Base-by-base conservation (phyloP, 2,113 vertebrate genomes). In the Pluvialis apricaria region DNA sequence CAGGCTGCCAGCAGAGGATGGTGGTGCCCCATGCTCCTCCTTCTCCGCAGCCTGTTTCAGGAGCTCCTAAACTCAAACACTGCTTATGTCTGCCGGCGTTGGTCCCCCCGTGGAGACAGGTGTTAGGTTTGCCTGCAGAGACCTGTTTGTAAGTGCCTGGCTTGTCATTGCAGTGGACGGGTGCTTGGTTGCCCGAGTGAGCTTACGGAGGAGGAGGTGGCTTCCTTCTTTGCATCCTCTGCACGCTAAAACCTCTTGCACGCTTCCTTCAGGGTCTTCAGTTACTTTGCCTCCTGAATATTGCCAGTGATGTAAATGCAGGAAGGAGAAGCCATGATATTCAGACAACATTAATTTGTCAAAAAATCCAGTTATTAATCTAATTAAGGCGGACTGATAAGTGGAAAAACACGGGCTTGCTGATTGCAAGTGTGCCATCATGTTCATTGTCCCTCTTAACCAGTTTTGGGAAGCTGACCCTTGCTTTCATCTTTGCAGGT, bases 1-100 rank as follows among this genome's bases (percentile, higher is more conserved):
- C 16, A 24, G 34, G 10, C 65, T 49, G 14, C 0, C 1, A 6
- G 29, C 6, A 3, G 75, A 58, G 42, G 11, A 28, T 38, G 26
- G 7, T 19, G 25, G 25, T 82, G 65, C 12, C 31, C 15, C 0
- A 0, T 1, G 17, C 25, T 42, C 12, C 6, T 51, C 26, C 18
- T 84, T 22, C 14, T 61, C 1, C 2, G 1, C 61, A 45, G 25
- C 13, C 21, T 24, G 0, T 71, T 58, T 62, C 28, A 29, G 5
- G 52, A 71, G 19, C 44, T 45, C 22, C 38, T 71, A 13, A 71
- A 66, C 22, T 62, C 8, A 0, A 25, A 15, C 2, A 4, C 38
- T 42, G 2, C 22, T 49, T 49, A 4, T 10, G 7, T 58, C 42
- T 82, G 42, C 11, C 2, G 7, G 42, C 8, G 4, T 38, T 52